Conservation (phyloP, 1,140 invertebrate genomes). For the Arctopsyche grandis region DNA sequence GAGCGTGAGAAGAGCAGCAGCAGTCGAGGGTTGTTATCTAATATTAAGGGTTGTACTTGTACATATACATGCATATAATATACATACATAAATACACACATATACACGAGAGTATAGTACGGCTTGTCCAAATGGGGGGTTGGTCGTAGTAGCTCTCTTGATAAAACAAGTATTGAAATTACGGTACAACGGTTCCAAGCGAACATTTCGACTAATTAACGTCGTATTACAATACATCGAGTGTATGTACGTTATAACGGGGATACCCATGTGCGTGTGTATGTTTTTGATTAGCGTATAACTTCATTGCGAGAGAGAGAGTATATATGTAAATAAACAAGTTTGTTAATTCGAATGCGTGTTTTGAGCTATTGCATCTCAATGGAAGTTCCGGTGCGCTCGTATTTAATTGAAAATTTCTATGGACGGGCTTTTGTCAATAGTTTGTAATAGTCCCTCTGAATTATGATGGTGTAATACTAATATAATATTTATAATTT, state of each 20-base stretch:
- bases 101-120: neutral
- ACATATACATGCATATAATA: neutral
- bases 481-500: no score
- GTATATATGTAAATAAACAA: no score
- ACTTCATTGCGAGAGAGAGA: no score
- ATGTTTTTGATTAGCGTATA: no score
- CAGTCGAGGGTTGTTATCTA: no score
- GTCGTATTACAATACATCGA: neutral
- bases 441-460: no score
- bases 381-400: neutral
- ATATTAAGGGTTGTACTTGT: neutral
- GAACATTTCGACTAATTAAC: constrained; percentile 12
- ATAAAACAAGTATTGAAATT: constrained; percentile 24
- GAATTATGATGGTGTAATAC: no score
- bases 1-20: no score
- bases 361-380: neutral
- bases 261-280: no score
- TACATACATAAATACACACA: neutral
- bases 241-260: neutral
- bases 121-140: neutral
- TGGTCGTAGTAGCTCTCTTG: constrained; percentile 7
- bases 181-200: constrained; percentile 14
- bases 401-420: no score
- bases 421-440: no score
- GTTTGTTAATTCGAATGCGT: neutral